phyloP scores from a whole-genome alignment of 2,888 invertebrate genomes.

The Parascotia fuliginaria region DNA sequence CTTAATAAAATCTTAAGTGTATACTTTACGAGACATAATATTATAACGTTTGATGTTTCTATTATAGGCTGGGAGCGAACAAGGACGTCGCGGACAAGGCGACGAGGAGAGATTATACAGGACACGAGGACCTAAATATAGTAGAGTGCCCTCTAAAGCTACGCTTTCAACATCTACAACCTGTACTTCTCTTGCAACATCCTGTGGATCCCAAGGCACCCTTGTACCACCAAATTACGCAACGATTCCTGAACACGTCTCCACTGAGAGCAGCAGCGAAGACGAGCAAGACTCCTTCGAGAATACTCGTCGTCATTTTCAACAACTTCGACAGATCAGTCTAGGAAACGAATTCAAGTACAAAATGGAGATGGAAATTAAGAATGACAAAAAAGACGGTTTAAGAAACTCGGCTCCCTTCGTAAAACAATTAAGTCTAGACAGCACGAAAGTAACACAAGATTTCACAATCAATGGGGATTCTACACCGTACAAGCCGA shows the following conservation, averaged over 20 bases:
- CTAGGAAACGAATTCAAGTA: constrained; percentile 87
- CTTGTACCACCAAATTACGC: constrained; percentile 78
- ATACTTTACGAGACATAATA: constrained; percentile 6
- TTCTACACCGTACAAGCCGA: constrained; percentile 76
- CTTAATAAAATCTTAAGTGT: constrained; percentile 6
- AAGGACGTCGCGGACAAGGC: constrained; percentile 71
- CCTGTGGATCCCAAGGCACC: constrained; percentile 79
- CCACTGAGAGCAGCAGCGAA: constrained; percentile 80
- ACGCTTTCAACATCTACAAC: constrained; percentile 87
- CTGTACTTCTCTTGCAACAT: constrained; percentile 86
- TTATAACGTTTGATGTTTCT: constrained; percentile 31
- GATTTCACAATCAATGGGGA: constrained; percentile 77
- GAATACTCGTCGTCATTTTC: constrained; percentile 86
- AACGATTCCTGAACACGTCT: constrained; percentile 71
- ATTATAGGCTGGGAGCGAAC: constrained; percentile 79
- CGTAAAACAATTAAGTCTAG: constrained; percentile 86
- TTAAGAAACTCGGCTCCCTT: constrained; percentile 86
- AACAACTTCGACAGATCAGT: constrained; percentile 87
- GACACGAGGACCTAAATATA: constrained; percentile 77
- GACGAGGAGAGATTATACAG: constrained; percentile 79
- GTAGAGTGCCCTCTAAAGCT: constrained; percentile 78
- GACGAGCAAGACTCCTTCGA: constrained; percentile 85
- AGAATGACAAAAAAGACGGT: constrained; percentile 86
- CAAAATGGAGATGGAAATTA: constrained; percentile 88
- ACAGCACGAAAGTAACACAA: constrained; percentile 84